Evolutionary conservation across 1,140 invertebrate species (phyloP), one percentile per base, ranked within the genome.

Genomic region (Heterodera carotae): DNA sequence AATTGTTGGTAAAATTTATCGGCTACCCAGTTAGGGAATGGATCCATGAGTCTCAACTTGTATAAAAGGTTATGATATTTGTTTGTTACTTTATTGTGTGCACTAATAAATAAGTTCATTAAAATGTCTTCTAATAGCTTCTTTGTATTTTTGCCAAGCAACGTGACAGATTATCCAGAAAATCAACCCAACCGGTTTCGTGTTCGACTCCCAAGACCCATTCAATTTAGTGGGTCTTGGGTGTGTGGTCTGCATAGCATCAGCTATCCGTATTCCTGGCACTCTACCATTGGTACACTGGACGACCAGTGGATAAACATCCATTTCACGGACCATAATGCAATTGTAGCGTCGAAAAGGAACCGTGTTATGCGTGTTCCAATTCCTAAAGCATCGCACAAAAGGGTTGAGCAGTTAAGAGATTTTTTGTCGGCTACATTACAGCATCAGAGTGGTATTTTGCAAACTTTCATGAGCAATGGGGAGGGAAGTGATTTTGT

Each of bases 221-320:
- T 69, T 39, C 27, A 69, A 15, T 69, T 69, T 69, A 48, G 25
- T 0, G 68, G 68, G 2, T 39, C 39, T 3, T 69, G 68, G 68
- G 68, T 69, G 25, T 69, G 68, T 36, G 68, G 68, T 2, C 29
- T 69, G 29, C 68, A 69, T 7, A 69, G 68, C 18, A 34, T 69
- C 29, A 27, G 25, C 2, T 69, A 69, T 73, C n/a, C n/a, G n/a
- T n/a, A n/a, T n/a, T n/a, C n/a, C n/a, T n/a, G n/a, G n/a, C n/a
- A n/a, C n/a, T n/a, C 68, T 1, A 69, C 71, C 12, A 68, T 73
- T 70, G 71, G 71, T 27, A 73, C 71, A 0, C 27, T 73, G 27
- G 62, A 73, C 22, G 71, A 73, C 25, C 71, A 73, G 48, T 68
- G 62, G 53, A 68, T 73, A 3, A 62, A 71, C 48, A 73, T 73